Conservation (phyloP, 2,888 invertebrate species). For the Emmelina monodactyla region DNA sequence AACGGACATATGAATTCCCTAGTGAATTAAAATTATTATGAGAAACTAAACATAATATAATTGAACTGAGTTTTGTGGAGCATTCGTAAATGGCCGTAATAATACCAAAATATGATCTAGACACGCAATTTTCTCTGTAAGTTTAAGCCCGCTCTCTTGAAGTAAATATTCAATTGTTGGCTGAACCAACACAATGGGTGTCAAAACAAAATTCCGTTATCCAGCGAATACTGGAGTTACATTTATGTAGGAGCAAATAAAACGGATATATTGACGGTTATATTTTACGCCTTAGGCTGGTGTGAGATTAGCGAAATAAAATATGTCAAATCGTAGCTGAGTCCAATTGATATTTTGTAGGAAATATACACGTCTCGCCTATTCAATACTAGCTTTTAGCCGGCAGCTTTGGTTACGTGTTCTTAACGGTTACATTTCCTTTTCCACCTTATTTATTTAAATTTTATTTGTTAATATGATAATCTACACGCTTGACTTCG, state of each 20-base stretch:
- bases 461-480: no score
- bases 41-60: constrained; percentile 26
- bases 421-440: no score
- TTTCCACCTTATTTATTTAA: no score
- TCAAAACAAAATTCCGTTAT: constrained; percentile 1
- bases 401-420: no score
- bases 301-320: no score
- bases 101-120: constrained; percentile 2
- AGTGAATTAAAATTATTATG: constrained; percentile 33
- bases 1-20: no score
- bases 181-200: background rate
- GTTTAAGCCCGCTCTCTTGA: background rate
- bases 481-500: no score
- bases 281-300: background rate
- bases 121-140: background rate
- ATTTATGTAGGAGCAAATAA: constrained; percentile 1
- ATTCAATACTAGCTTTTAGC: no score
- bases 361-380: no score
- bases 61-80: constrained; percentile 14
- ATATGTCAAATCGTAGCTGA: no score
- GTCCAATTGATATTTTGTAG: no score
- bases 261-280: background rate
- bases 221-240: background rate
- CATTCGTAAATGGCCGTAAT: constrained; percentile 4
- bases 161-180: background rate